Conservation (phyloP, 2,888 invertebrate genomes). For the Kryphioiulus occultus region DNA sequence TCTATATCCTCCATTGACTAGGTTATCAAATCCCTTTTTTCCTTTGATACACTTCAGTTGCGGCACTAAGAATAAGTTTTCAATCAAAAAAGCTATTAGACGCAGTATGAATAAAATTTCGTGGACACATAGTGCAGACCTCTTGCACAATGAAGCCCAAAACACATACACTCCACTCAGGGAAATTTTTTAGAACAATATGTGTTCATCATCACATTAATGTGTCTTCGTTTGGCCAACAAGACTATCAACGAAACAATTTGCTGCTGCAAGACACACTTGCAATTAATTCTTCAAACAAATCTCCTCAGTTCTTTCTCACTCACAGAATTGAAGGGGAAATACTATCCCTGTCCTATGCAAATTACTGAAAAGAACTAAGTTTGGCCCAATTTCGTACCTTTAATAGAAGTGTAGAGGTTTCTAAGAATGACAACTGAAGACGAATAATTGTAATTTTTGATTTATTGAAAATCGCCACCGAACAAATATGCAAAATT, state of each 20-base stretch:
- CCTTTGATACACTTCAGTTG: conserved; percentile 27
- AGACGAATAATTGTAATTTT: too few species aligned
- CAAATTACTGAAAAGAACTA: too few species aligned
- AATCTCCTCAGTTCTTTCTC: neutral
- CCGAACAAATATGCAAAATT: too few species aligned
- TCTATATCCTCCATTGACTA: conserved; percentile 37
- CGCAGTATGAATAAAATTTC: neutral
- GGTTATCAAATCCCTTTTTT: neutral
- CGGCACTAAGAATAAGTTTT: neutral
- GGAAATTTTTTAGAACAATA: too few species aligned
- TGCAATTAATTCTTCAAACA: too few species aligned
- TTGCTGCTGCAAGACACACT: neutral
- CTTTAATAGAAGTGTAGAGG: too few species aligned
- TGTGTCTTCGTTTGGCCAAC: neutral
- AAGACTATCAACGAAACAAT: neutral
- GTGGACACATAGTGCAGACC: neutral
- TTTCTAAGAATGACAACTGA: too few species aligned
- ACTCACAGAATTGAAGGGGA: neutral
- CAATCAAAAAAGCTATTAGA: neutral
- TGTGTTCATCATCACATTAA: too few species aligned
- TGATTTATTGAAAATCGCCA: too few species aligned
- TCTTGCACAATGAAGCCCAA: neutral
- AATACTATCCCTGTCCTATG: too few species aligned
- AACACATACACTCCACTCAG: neutral
- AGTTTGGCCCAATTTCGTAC: too few species aligned